Conservation (phyloP, 53 echinoderm and acorn worm genomes). For the Holothuria scabra region DNA sequence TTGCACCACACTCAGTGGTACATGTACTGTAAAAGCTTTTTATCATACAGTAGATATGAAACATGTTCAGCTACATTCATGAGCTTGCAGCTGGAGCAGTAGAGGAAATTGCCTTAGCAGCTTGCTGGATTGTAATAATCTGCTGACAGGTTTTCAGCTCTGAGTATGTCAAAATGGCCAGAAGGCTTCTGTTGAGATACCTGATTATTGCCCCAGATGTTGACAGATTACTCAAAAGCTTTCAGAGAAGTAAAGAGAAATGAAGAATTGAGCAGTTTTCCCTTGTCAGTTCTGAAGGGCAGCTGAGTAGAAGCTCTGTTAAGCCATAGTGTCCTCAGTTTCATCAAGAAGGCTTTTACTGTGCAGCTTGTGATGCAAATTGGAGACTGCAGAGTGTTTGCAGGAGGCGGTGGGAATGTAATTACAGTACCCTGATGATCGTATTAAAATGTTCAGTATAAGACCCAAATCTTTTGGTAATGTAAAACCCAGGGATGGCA, state of each 20-base stretch:
- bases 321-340: neutral
- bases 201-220: slow-evolving; percentile 45
- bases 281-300: slow-evolving; percentile 42
- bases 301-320: neutral
- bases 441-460: slow-evolving; percentile 10
- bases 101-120: slow-evolving; percentile 28
- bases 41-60: too few species aligned
- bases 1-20: too few species aligned
- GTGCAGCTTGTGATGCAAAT: slow-evolving; percentile 35
- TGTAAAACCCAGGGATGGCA: slow-evolving; percentile 12
- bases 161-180: slow-evolving; percentile 13
- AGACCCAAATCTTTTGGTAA: slow-evolving; percentile 33
- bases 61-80: too few species aligned
- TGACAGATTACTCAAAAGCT: slow-evolving; percentile 43
- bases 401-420: slow-evolving; percentile 37
- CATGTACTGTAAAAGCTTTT: too few species aligned
- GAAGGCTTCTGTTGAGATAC: slow-evolving; percentile 24
- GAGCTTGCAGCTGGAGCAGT: neutral
- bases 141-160: slow-evolving; percentile 18
- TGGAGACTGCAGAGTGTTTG: slow-evolving; percentile 37
- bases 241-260: slow-evolving; percentile 5
- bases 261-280: slow-evolving; percentile 11
- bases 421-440: slow-evolving; percentile 28
- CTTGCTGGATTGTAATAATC: slow-evolving; percentile 19
- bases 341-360: slow-evolving; percentile 1